Evolutionary conservation across 2,888 invertebrate genomes (phyloP).

Genomic region (Diarsia mendica): DNA sequence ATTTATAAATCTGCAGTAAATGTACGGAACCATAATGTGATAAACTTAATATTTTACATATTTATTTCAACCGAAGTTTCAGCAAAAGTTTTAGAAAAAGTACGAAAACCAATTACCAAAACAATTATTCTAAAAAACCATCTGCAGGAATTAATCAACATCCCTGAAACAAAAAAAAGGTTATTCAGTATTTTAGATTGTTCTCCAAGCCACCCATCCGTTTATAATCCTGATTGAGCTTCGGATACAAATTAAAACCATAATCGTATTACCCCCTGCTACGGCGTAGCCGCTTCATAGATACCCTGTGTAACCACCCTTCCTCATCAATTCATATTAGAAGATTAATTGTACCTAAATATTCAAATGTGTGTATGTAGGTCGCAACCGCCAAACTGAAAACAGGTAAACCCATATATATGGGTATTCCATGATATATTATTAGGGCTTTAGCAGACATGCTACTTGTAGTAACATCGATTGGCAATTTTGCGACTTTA

Average conservation of each 20-base stretch:
- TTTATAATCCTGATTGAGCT: conserved; percentile 45
- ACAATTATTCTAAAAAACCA: neutral
- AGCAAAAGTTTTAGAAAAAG: too few relatives aligned
- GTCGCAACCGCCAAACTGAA: conserved; percentile 54
- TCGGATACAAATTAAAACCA: conserved; percentile 39
- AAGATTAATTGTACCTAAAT: conserved; percentile 60
- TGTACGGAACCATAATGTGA: neutral
- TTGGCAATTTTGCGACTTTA: neutral
- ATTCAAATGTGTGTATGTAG: conserved; percentile 61
- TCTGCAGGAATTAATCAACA: neutral
- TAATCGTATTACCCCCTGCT: conserved; percentile 40
- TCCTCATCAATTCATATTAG: conserved; percentile 60
- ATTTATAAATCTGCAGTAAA: conserved; percentile 30
- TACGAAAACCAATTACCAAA: neutral
- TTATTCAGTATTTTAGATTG: conserved; percentile 1
- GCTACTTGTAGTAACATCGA: conserved; percentile 9
- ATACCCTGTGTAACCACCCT: conserved; percentile 42
- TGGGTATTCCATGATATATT: conserved; percentile 61
- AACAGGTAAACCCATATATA: conserved; percentile 55
- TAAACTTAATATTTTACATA: neutral
- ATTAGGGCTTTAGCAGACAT: conserved; percentile 15
- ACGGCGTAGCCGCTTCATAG: conserved; percentile 26
- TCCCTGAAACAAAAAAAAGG: neutral
- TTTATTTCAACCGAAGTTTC: neutral
- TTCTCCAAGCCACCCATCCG: conserved; percentile 11